Conservation (phyloP, 2,888 invertebrate species). For the Apoderus coryli region DNA sequence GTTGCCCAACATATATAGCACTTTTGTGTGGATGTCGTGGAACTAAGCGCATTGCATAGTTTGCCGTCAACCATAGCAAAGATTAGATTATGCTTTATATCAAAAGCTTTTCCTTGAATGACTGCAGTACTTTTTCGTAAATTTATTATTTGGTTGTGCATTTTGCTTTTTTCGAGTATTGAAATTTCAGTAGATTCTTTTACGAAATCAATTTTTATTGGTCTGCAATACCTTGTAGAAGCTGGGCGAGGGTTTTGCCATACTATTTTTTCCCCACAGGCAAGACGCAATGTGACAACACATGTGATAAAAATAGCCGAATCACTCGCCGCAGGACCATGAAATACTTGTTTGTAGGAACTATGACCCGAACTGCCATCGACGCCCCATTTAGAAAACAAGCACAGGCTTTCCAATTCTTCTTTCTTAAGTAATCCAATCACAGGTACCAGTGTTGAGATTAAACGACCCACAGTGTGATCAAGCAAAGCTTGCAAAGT, state of each 20-base stretch:
- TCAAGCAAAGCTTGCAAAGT: slow-evolving; percentile 11
- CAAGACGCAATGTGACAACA: slow-evolving; percentile 21
- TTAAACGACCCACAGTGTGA: slow-evolving; percentile 7
- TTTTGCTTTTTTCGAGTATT: too few relatives aligned
- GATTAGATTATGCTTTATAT: background rate
- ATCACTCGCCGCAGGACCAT: slow-evolving; percentile 19
- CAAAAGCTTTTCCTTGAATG: slow-evolving; percentile 1
- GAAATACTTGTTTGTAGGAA: slow-evolving; percentile 13
- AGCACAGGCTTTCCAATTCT: slow-evolving; percentile 7
- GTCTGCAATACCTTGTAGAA: slow-evolving; percentile 22
- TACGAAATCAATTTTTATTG: slow-evolving; percentile 21
- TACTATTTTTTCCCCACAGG: slow-evolving; percentile 11
- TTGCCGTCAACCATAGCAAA: slow-evolving; percentile 7
- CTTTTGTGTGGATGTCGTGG: slow-evolving; percentile 4
- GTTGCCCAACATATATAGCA: slow-evolving; percentile 4
- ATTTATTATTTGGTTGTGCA: slow-evolving; percentile 8
- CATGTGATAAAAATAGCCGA: slow-evolving; percentile 20
- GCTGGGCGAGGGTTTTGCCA: slow-evolving; percentile 21
- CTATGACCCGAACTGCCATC: slow-evolving; percentile 9
- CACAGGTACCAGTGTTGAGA: too few relatives aligned
- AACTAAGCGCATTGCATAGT: slow-evolving; percentile 6
- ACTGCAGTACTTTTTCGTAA: background rate
- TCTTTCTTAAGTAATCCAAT: slow-evolving; percentile 8
- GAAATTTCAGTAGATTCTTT: slow-evolving; percentile 19
- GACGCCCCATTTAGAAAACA: slow-evolving; percentile 6